Evolutionary conservation across 2,113 vertebrate genomes (phyloP), one percentile per base, ranked within the genome.

Genomic region (Microcebus griseorufus): DNA sequence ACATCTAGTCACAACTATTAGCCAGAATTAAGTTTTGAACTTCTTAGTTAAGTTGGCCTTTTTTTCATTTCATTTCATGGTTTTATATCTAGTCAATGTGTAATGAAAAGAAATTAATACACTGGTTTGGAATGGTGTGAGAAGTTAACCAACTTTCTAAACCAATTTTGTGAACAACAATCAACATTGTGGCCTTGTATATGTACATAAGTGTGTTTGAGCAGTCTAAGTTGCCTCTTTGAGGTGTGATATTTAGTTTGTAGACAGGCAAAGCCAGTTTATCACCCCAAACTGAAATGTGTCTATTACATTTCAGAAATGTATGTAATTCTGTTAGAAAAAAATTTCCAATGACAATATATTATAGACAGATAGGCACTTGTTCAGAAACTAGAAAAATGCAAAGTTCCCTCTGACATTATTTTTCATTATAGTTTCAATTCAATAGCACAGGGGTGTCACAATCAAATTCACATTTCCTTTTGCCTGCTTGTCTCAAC

Each of bases 391-490:
- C 5, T 70, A 82, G 62, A 39, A 85, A 51, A 94, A 87, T 55
- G 25, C 14, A 51, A 92, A 94, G 86, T 93, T 97, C 69, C 45
- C 14, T 14, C 29, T 84, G 42, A 16, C n/a, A 64, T 90, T 67
- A 37, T 76, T 93, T 32, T 85, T 70, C 51, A 65, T 45, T 73
- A 37, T 20, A 34, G 14, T 91, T 87, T 51, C 18, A 45, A 18
- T 79, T 90, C 39, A 67, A 65, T 95, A 87, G 37, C 78, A 79
- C 32, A 93, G 84, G 48, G 42, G 9, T 95, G 72, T 69, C 96
- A 96, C 45, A 94, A 93, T 97, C 73, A 93, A 85, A 90, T 39
- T 75, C 83, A 64, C 51, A 82, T 97, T 98, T 97, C 92, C 29
- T 94, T 85, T 82, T 96, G 93, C 94, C 84, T 91, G 39, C 65